Evolutionary conservation across 2,888 invertebrate genomes (phyloP), one percentile per base, ranked within the genome.

Genomic region (Danaus chrysippus): DNA sequence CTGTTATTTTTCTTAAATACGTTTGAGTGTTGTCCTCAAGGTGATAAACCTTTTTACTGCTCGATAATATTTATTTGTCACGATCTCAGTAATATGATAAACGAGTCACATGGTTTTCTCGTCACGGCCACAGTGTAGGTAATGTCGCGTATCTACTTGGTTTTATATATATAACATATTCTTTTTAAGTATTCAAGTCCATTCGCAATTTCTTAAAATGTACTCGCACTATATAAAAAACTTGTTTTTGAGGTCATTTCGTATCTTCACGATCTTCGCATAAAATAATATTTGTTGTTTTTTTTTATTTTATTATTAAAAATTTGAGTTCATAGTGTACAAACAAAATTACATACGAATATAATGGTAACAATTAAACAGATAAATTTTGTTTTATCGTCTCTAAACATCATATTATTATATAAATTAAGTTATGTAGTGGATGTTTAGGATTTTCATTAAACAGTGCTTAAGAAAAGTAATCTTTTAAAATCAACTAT

Each of bases 31-130:
- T 66, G 62, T 68, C 62, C 66, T 62, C 70, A 76, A 78, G 74
- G 75, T 71, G 70, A 68, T 70, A 64, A 68, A 68, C 56, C 55
- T 64, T 49, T 64, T 63, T 70, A 71, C 64, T 69, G 68, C 73
- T 68, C 72, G 78, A 79, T 85, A 82, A 86, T 84, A 79, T 86
- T 63, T 70, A 68, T 74, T 77, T 79, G 83, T 83, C 84, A 86
- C 81, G 82, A 83, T 81, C 76, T 78, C 69, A 61, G 68, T 75
- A 74, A 76, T 77, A 77, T 81, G 86, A 85, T 86, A 84, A 86
- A 78, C 71, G 65, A 70, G 82, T 87, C 86, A 86, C 86, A 86
- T 83, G 84, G 69, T 69, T 68, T 67, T 68, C 43, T 63, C 70
- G 68, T 72, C 69, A 69, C 61, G 68, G 69, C 59, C 68, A 23